phyloP scores from a whole-genome alignment of 2,797 vertebrate species.

The Lepilemur septentrionalis region DNA sequence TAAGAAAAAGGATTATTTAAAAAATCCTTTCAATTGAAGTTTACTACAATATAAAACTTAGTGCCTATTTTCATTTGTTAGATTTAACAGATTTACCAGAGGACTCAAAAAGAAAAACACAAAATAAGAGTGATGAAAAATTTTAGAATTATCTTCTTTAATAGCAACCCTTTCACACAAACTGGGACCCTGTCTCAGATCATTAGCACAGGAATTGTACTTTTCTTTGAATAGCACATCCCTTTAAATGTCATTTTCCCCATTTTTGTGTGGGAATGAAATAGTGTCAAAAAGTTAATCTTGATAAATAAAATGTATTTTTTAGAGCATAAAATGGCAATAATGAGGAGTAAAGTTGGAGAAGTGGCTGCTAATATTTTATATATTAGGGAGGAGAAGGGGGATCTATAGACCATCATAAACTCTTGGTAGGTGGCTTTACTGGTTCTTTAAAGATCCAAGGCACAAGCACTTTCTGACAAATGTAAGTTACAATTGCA shows the following conservation, averaged over 20 bases:
- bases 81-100: neutral
- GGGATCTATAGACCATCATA: neutral
- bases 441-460: neutral
- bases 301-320: neutral
- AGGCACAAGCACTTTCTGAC: neutral
- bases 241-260: neutral
- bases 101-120: neutral
- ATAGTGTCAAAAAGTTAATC: neutral
- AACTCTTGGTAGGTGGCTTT: fast-evolving
- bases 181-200: neutral
- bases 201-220: neutral
- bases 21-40: neutral
- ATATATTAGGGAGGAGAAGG: neutral
- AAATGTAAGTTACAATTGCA: neutral
- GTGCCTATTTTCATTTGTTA: neutral
- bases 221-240: neutral
- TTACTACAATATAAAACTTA: neutral
- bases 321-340: neutral
- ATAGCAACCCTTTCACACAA: neutral
- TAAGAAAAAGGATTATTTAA: neutral
- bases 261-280: neutral
- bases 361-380: neutral
- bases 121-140: neutral
- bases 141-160: neutral
- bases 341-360: neutral